phyloP scores from a whole-genome alignment of 2,113 vertebrate genomes.

The Nothoprocta perdicaria region DNA sequence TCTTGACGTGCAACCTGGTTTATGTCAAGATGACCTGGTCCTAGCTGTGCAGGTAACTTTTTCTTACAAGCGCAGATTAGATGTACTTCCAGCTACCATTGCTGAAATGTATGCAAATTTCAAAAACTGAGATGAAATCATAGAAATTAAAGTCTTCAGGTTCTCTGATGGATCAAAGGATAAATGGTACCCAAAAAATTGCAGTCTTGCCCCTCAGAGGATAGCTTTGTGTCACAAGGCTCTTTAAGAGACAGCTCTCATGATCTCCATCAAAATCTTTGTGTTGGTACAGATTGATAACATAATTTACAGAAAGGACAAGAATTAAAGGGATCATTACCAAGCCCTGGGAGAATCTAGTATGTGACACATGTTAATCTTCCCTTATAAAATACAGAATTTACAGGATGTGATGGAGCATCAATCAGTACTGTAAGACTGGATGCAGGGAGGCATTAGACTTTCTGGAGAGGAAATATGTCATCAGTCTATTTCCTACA shows the following conservation, averaged over 20 bases:
- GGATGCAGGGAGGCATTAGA: background rate
- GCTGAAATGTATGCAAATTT: background rate
- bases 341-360: background rate
- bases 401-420: background rate
- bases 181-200: background rate
- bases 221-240: background rate
- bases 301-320: background rate
- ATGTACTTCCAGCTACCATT: background rate
- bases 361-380: background rate
- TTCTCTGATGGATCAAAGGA: background rate
- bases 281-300: background rate
- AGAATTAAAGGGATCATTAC: background rate
- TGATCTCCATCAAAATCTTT: background rate
- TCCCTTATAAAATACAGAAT: background rate
- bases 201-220: background rate
- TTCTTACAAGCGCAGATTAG: background rate
- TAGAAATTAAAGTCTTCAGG: background rate
- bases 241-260: background rate
- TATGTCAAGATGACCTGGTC: background rate
- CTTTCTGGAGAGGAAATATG: background rate
- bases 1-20: background rate
- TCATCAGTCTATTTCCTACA: background rate
- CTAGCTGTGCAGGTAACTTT: background rate
- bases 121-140: background rate
- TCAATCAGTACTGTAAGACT: background rate